Base-by-base conservation (phyloP, 2,888 invertebrate species). In the Masnerella sp. region DNA sequence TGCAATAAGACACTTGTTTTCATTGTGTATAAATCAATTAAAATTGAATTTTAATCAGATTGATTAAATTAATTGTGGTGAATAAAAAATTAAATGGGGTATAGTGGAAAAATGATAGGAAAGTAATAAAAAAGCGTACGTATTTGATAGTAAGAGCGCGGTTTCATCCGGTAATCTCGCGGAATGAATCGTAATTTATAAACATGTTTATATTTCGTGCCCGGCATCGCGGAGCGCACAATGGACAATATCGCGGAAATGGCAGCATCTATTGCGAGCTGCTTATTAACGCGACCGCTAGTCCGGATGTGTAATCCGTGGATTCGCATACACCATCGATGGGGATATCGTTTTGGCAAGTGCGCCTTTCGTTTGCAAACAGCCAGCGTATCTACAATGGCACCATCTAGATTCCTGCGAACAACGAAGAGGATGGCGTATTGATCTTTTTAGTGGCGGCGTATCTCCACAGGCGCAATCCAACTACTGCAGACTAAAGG, bases 381-480 rank as follows among this genome's bases (percentile, higher is more conserved):
- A 75, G 71, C 49, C 69, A 73, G 56, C 59, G 64, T 78, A 76
- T 68, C 77, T 77, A 77, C 79, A 72, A 78, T 78, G 74, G 80
- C 81, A 81, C 80, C 82, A 81, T 81, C 83, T 82, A 80, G 81
- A 82, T 81, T 84, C 79, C 78, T 77, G 78, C 75, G 79, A 83
- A 81, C 79, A 77, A 78, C 78, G 79, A 78, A 67, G 79, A 82
- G 81, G 83, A 87, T 85, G 86, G 86, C 80, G 87, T 87, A 87
- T 87, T 87, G 87, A 87, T 87, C 87, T 87, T 86, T 87, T 86
- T 87, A 86, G 85, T 84, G 80, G 82, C 82, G 79, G 80, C 81
- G 83, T 85, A 83, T 85, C 82, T 84, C 83, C 76, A 79, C 82
- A 79, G 83, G 80, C 84, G 81, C 82, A 81, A 84, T 84, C 84